Conservation (phyloP, 2,888 invertebrate genomes). For the Lycophotia porphyrea region DNA sequence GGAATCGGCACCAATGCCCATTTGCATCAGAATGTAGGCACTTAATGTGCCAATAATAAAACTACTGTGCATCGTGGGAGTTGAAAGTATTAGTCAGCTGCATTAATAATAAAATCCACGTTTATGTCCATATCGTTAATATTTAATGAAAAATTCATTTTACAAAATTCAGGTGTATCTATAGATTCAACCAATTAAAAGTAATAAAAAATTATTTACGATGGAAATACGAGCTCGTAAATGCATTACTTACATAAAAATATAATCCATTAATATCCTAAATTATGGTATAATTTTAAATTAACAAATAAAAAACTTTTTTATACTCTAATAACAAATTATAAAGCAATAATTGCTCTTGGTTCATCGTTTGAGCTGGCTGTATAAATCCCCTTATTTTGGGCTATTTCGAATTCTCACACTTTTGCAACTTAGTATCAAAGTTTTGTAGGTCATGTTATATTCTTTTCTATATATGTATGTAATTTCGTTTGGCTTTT, state of each 20-base stretch:
- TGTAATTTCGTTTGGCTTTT: background rate
- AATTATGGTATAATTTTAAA: constrained; percentile 59
- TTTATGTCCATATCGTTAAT: constrained; percentile 75
- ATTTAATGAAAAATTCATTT: constrained; percentile 87
- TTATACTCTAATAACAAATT: constrained; percentile 24
- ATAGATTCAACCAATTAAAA: constrained; percentile 76
- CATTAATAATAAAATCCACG: constrained; percentile 40
- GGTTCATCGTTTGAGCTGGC: constrained; percentile 1
- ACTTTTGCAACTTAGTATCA: background rate
- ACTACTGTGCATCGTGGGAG: background rate
- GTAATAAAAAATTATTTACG: constrained; percentile 74
- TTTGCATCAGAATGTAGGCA: background rate
- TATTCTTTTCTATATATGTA: background rate
- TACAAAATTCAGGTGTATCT: constrained; percentile 86
- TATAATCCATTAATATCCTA: constrained; percentile 66
- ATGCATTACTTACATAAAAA: constrained; percentile 79
- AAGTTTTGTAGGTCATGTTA: background rate
- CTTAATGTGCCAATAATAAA: background rate
- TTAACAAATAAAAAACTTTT: constrained; percentile 8
- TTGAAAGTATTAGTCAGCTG: background rate
- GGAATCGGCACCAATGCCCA: no score
- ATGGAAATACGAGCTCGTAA: constrained; percentile 76
- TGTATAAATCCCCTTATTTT: background rate
- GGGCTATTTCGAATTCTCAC: background rate
- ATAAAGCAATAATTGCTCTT: constrained; percentile 56